phyloP scores from a whole-genome alignment of 2,113 vertebrate genomes.

The Rhombomys opimus region DNA sequence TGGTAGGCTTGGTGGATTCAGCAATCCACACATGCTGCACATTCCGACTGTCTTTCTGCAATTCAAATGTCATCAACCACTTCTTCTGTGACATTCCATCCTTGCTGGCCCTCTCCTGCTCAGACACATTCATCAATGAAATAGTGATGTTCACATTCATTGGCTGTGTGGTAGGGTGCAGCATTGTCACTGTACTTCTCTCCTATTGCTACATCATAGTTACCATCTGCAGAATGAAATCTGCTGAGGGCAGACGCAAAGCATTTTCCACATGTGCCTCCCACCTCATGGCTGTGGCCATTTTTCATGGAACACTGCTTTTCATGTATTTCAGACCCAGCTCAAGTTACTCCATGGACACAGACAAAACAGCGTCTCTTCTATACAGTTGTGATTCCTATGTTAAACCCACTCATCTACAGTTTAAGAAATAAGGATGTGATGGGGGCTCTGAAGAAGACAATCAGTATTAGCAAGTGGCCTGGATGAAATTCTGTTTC shows the following conservation, averaged over 20 bases:
- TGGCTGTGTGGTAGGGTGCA: conserved; percentile 65
- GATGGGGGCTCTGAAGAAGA: conserved; percentile 67
- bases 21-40: conserved; percentile 32
- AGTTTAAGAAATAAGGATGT: conserved; percentile 80
- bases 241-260: conserved; percentile 42
- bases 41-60: conserved; percentile 59
- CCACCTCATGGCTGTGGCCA: conserved; percentile 60
- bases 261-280: conserved; percentile 76
- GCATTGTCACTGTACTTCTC: conserved; percentile 65
- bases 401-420: conserved; percentile 80
- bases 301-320: conserved; percentile 72
- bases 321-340: conserved; percentile 76
- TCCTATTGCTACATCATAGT: conserved; percentile 66
- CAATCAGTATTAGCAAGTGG: neutral
- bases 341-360: conserved; percentile 60
- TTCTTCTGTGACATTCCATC: conserved; percentile 76
- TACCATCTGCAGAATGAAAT: conserved; percentile 68
- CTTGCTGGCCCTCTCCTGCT: conserved; percentile 62
- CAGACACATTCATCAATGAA: conserved; percentile 49
- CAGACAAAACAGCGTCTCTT: conserved; percentile 75
- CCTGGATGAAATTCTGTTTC: neutral
- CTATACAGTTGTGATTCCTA: conserved; percentile 76
- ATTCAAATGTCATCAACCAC: conserved; percentile 65
- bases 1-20: conserved; percentile 31
- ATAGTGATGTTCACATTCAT: conserved; percentile 36